phyloP scores from a whole-genome alignment of 2,113 vertebrate species.

The Atrichornis clamosus region DNA sequence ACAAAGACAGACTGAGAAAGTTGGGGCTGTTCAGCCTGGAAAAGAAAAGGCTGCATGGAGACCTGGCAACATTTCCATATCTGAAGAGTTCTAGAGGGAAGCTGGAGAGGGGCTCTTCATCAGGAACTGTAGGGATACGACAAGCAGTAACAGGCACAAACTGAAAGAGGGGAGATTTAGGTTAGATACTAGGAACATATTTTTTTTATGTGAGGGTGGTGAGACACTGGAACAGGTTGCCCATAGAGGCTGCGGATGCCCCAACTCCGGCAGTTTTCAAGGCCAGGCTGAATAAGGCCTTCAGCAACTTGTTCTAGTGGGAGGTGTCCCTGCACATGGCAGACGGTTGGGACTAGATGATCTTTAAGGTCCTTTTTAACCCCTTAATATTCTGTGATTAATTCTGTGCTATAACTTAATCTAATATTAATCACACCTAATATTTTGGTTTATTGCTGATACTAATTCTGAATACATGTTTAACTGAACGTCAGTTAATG shows the following conservation, averaged over 20 bases:
- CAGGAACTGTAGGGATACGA: background rate
- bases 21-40: background rate
- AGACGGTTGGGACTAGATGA: background rate
- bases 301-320: background rate
- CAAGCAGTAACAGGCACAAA: background rate
- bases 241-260: background rate
- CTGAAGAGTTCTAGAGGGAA: background rate
- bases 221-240: background rate
- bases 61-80: background rate
- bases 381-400: background rate
- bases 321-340: background rate
- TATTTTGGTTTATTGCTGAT: background rate
- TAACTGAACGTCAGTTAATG: background rate
- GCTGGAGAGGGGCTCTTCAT: background rate
- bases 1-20: background rate
- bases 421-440: background rate
- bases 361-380: background rate
- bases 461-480: background rate
- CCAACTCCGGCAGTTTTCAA: background rate
- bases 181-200: background rate
- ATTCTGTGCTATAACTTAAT: background rate
- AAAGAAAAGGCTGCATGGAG: rapidly evolving
- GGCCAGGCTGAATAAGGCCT: background rate
- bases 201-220: background rate
- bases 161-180: background rate